A percentile compares a stretch with the other conserved stretches of the same genome.
phyloP scores from a whole-genome alignment of 2,888 invertebrate genomes.

The Dorcus parallelipipedus region DNA sequence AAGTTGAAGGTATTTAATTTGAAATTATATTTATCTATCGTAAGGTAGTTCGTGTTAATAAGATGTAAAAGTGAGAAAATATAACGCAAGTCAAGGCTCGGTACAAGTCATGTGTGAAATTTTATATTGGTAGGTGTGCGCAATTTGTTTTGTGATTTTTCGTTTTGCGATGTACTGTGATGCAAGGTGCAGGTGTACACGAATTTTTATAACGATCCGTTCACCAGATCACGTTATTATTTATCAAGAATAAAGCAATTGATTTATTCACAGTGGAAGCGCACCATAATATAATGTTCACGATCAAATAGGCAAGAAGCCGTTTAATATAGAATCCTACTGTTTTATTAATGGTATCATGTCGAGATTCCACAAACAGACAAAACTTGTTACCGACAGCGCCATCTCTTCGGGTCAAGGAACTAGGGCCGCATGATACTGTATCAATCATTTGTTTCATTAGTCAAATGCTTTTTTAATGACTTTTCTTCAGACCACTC shows the following conservation, averaged over 20 bases:
- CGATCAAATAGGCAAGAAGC: constrained; percentile 40
- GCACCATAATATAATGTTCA: constrained; percentile 38
- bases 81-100: no score
- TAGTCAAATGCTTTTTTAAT: constrained; percentile 46
- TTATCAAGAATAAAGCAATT: constrained; percentile 38
- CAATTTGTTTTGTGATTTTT: no score
- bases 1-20: no score
- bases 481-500: constrained; percentile 34
- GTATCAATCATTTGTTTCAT: constrained; percentile 47
- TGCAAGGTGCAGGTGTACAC: constrained; percentile 26
- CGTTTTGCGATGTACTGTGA: no score
- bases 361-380: constrained; percentile 38
- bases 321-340: constrained; percentile 39
- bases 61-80: no score
- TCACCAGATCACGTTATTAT: constrained; percentile 35
- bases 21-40: no score
- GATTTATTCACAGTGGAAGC: constrained; percentile 38
- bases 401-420: constrained; percentile 34
- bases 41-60: no score
- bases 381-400: constrained; percentile 40
- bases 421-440: constrained; percentile 39
- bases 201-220: constrained; percentile 32
- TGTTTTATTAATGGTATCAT: constrained; percentile 46
- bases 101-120: no score
- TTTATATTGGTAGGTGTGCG: no score